Percentiles rank a stretch among this genome's conserved stretches.
These are phyloP conservation scores for Drepana falcataria DNA, from an alignment of 2,888 invertebrate genomes.

Conservation along the genomic window DNA sequence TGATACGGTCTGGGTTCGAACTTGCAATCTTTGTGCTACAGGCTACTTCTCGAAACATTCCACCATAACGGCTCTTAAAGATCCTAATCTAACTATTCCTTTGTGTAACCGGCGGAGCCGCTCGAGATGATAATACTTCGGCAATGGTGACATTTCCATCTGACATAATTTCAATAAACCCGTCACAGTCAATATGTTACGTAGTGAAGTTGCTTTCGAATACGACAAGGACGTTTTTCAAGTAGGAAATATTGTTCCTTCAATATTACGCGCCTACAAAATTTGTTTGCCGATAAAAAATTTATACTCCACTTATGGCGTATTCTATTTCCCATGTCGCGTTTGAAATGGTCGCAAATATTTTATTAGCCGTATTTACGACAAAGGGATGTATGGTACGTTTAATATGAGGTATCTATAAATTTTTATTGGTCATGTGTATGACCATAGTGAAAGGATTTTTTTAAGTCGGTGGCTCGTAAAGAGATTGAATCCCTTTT, in stretches of 20 bases:
- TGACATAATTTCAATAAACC: conserved; percentile 46
- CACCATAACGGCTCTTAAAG: too few species aligned
- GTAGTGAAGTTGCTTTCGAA: conserved; percentile 33
- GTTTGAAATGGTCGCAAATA: not conserved
- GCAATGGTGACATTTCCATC: conserved; percentile 22
- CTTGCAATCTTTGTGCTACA: too few species aligned
- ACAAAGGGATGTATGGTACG: too few species aligned
- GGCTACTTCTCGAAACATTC: too few species aligned
- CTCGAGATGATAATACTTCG: not conserved
- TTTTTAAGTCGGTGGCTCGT: too few species aligned
- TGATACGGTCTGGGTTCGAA: too few species aligned
- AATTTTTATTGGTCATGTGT: too few species aligned
- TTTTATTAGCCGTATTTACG: not conserved
- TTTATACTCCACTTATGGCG: not conserved
- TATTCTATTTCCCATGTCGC: not conserved
- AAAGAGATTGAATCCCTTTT: conserved; percentile 26
- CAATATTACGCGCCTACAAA: not conserved
- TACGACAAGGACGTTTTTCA: conserved; percentile 37
- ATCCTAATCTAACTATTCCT: too few species aligned
- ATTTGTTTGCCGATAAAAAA: not conserved
- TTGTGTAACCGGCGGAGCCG: too few species aligned
- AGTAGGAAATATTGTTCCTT: conserved; percentile 24
- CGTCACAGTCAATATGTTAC: conserved; percentile 49
- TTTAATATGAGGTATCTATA: too few species aligned
- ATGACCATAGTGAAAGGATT: too few species aligned